A percentile compares a stretch with the other conserved stretches of the same genome.
Evolutionary conservation across 2,888 invertebrate genomes (phyloP).

Genomic region (Bombylius major): DNA sequence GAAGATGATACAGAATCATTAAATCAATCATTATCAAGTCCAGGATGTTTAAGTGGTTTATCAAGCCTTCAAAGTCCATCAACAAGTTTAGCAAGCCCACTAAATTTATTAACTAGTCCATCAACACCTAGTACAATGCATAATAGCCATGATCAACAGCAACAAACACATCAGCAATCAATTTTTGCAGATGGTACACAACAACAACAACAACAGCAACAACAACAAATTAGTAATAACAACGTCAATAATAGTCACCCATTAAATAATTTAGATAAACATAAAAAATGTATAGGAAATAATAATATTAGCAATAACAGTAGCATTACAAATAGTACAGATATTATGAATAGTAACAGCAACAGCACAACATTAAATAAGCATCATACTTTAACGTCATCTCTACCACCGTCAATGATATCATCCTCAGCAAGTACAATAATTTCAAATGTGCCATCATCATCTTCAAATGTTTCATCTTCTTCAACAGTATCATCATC

Average conservation of each 20-base stretch:
- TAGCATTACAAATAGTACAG: background rate
- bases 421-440: conserved; percentile 9
- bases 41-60: conserved; percentile 51
- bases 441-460: conserved; percentile 4
- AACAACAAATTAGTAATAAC: conserved; percentile 3
- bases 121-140: conserved; percentile 29
- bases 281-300: conserved; percentile 5
- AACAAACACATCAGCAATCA: conserved; percentile 5
- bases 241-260: conserved; percentile 5
- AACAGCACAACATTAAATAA: background rate
- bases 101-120: conserved; percentile 55
- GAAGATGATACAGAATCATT: conserved; percentile 54
- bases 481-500: conserved; percentile 21
- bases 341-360: background rate
- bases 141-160: conserved; percentile 5
- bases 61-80: conserved; percentile 58
- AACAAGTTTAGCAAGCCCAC: conserved; percentile 65
- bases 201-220: conserved; percentile 2
- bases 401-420: conserved; percentile 1
- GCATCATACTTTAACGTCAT: conserved; percentile 2
- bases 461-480: conserved; percentile 11
- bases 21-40: conserved; percentile 45
- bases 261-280: conserved; percentile 5
- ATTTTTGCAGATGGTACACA: conserved; percentile 9
- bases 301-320: conserved; percentile 5